Base-by-base conservation (phyloP, 2,888 invertebrate species). In the Merodon equestris region DNA sequence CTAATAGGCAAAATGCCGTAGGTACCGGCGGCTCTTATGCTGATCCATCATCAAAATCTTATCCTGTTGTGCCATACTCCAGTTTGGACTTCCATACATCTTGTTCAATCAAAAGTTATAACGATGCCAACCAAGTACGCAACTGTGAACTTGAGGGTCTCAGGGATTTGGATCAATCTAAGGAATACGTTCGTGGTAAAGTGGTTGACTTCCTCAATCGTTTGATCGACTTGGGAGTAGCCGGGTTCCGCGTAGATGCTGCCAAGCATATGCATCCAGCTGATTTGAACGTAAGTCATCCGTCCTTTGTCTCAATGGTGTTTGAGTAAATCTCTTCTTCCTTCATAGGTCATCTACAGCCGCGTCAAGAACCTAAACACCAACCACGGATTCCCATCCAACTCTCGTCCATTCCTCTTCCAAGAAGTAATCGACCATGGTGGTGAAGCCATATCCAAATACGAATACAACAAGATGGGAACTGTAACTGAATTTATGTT, bases 161-260 rank as follows among this genome's bases (percentile, higher is more conserved):
- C 0, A 92, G 92, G 84, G 97, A 97, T 88, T 89, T 97, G 82
- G 91, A 95, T 84, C 94, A 96, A 84, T 89, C 91, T 0, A 83
- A 89, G 1, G 90, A 91, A 12, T 91, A 92, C 82, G 96, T 96
- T 7, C 90, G 93, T 12, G 86, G 87, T 1, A 92, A 91, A 86
- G 91, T 95, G 3, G 81, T 86, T 0, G 85, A 84, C 1, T 86
- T 85, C 34, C 75, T 88, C 44, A 84, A 88, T 79, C 84, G 86
- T 67, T 82, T 88, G 34, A 83, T 88, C 44, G 91, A 91, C 48
- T 86, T 92, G 64, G 96, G 96, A 34, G 95, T 96, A 0, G 96
- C 96, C 85, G 96, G 96, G 15, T 96, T 96, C 89, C 92, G 94
- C 83, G 91, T 94, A 53, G 94, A 95, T 85, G 94, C 94, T 5